Conservation (phyloP, 2,113 vertebrate genomes). For the Corydoras maculifer region DNA sequence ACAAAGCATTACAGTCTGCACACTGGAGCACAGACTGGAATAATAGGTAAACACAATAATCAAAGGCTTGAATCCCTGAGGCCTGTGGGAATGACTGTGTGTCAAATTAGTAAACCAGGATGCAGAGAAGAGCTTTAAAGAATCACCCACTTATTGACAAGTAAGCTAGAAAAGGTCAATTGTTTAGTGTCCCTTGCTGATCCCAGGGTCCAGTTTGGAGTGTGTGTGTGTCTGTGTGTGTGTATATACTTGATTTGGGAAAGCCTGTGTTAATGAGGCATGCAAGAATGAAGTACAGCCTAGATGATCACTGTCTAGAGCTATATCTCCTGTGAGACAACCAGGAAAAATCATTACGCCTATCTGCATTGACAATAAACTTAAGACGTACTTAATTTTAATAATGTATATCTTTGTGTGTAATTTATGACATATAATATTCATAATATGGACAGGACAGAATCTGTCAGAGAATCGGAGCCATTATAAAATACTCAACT, state of each 20-base stretch:
- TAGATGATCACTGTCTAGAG: neutral
- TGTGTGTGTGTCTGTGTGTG: neutral
- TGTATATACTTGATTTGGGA: no score
- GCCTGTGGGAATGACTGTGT: neutral
- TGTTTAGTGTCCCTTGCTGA: conserved; percentile 2
- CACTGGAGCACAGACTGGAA: conserved; percentile 21
- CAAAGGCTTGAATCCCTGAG: neutral
- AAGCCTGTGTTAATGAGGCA: no score
- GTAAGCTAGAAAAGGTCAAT: conserved; percentile 34
- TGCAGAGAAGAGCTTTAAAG: conserved; percentile 3
- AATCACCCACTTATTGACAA: conserved; percentile 25
- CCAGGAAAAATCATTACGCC: conserved; percentile 38
- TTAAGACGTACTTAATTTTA: neutral
- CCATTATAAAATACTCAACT: no score
- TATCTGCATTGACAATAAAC: conserved; percentile 20
- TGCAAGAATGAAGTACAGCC: no score
- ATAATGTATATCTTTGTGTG: neutral
- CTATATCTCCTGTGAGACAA: conserved; percentile 29
- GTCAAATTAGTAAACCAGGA: conserved; percentile 31
- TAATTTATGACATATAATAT: no score
- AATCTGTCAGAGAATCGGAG: no score
- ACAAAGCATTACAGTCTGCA: conserved; percentile 23
- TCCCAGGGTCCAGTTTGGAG: conserved; percentile 12
- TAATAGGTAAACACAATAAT: conserved; percentile 31
- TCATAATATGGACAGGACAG: no score